Conservation (phyloP, 2,113 vertebrate species). For the Trachemys scripta region DNA sequence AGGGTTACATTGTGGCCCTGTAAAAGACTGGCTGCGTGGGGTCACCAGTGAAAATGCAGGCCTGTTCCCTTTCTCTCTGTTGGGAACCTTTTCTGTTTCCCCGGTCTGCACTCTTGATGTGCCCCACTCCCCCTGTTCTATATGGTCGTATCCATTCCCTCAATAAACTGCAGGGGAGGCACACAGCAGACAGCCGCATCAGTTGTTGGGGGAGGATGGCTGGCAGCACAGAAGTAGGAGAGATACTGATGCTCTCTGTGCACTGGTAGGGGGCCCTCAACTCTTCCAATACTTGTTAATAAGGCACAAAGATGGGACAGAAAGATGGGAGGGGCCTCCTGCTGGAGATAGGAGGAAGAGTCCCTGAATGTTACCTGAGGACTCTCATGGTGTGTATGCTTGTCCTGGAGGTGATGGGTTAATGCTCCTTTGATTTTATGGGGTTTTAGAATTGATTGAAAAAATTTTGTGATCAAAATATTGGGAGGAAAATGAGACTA, state of each 20-base stretch:
- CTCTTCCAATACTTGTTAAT: not conserved
- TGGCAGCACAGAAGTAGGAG: not conserved
- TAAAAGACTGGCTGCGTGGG: constrained; percentile 58
- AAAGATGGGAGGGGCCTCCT: not conserved
- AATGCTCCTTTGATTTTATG: fast-evolving
- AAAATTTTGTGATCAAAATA: constrained; percentile 16
- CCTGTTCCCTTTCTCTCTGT: constrained; percentile 2
- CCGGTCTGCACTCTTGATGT: constrained; percentile 7
- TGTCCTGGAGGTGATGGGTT: not conserved
- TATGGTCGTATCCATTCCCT: constrained; percentile 47
- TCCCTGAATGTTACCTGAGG: not conserved
- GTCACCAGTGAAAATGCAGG: constrained; percentile 60
- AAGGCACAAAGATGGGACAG: not conserved
- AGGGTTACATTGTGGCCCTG: constrained; percentile 45
- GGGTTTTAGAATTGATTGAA: constrained; percentile 7
- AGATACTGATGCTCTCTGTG: not conserved
- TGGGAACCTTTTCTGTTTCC: constrained; percentile 18
- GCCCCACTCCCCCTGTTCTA: constrained; percentile 67
- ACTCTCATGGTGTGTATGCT: not conserved
- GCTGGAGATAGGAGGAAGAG: not conserved
- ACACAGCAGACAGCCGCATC: constrained; percentile 53
- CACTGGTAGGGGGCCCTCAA: not conserved
- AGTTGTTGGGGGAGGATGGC: constrained; percentile 52
- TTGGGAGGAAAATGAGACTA: constrained; percentile 7
- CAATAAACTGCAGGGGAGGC: constrained; percentile 70